phyloP scores from a whole-genome alignment of 2,113 vertebrate species.

The Cebus imitator region DNA sequence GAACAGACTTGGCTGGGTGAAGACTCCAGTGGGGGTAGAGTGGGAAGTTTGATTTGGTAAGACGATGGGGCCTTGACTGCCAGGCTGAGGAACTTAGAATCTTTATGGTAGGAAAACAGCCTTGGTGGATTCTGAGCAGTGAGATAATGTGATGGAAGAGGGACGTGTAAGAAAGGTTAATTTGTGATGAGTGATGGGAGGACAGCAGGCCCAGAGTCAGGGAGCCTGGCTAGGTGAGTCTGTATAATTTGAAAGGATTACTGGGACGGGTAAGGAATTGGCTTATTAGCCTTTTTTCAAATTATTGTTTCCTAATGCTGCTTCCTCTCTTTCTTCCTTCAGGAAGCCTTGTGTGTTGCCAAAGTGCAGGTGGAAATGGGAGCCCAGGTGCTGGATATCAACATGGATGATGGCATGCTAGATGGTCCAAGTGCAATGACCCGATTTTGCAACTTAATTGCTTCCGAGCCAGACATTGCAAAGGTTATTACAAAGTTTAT shows the following conservation, averaged over 20 bases:
- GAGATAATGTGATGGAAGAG: background rate
- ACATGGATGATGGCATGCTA: slow-evolving; percentile 99
- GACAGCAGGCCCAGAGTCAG: background rate
- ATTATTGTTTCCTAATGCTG: background rate
- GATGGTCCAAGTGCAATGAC: slow-evolving; percentile 93
- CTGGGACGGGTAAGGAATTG: background rate
- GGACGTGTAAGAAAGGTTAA: background rate
- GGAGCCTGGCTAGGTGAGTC: background rate
- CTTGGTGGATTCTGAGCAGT: background rate
- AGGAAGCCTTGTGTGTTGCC: slow-evolving; percentile 95
- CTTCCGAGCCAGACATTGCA: slow-evolving; percentile 95
- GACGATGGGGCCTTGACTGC: background rate
- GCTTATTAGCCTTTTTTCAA: background rate
- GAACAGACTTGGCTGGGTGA: background rate
- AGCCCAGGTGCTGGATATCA: slow-evolving; percentile 96
- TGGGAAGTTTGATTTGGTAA: background rate
- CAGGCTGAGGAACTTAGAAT: background rate
- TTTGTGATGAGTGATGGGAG: background rate
- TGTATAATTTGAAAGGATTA: background rate
- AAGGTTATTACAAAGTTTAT: slow-evolving; percentile 84
- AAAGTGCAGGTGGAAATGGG: slow-evolving; percentile 98
- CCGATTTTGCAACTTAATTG: slow-evolving; percentile 94
- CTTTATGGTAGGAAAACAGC: background rate
- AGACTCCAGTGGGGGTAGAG: background rate
- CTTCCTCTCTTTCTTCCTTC: background rate